phyloP scores from a whole-genome alignment of 2,888 invertebrate species.

The Barypeithes pellucidus region DNA sequence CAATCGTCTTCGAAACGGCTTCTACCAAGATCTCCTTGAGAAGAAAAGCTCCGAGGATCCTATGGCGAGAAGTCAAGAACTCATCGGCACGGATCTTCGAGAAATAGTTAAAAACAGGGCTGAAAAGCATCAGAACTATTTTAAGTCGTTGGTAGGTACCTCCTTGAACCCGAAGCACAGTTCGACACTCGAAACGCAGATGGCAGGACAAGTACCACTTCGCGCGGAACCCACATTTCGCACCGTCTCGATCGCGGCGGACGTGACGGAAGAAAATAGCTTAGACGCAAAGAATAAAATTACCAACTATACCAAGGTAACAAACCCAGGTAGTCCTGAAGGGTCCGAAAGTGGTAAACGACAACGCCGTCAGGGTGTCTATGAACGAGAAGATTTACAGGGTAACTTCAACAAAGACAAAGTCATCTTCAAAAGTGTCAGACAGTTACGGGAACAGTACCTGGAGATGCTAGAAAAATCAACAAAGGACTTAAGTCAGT shows the following conservation, averaged over 20 bases:
- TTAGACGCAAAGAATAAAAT: constrained; percentile 26
- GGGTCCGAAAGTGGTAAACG: constrained; percentile 55
- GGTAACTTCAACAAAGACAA: constrained; percentile 49
- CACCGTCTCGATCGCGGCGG: neutral
- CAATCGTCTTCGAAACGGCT: neutral
- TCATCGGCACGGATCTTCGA: constrained; percentile 57
- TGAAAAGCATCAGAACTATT: constrained; percentile 64
- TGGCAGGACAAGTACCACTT: constrained; percentile 56
- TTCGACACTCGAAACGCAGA: constrained; percentile 54
- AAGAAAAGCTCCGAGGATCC: constrained; percentile 7
- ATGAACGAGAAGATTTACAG: constrained; percentile 39
- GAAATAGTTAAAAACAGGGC: constrained; percentile 64
- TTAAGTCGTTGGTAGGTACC: constrained; percentile 59
- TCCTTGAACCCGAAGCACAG: constrained; percentile 34
- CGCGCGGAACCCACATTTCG: constrained; percentile 16
- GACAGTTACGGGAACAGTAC: constrained; percentile 65
- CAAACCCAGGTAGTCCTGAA: constrained; percentile 49
- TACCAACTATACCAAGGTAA: constrained; percentile 22
- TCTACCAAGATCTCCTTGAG: neutral
- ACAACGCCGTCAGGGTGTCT: constrained; percentile 63
- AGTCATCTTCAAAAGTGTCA: constrained; percentile 65
- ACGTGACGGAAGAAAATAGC: neutral
- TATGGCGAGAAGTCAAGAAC: constrained; percentile 51
- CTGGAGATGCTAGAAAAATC: constrained; percentile 64
- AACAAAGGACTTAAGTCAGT: constrained; percentile 53